Evolutionary conservation across 92 coral and sea anemone species (phyloP).

Genomic region (Parazoanthus darwini): DNA sequence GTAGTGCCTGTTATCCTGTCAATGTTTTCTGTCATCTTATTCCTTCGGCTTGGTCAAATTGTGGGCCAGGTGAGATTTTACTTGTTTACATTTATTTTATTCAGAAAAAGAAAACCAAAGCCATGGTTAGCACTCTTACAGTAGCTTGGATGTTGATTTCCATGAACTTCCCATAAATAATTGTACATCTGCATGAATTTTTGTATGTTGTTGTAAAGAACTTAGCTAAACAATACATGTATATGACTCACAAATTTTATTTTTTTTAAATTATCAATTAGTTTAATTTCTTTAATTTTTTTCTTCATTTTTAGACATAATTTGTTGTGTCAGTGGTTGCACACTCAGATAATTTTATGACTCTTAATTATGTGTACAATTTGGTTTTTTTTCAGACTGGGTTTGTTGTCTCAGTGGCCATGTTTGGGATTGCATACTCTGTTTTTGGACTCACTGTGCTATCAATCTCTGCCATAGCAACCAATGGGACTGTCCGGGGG

Average conservation of each 20-base stretch:
- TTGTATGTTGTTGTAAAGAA: not conserved
- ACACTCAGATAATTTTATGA: too few relatives aligned
- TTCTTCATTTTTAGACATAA: too few relatives aligned
- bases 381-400: conserved; percentile 72
- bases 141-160: too few relatives aligned
- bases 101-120: not conserved
- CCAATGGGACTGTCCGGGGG: conserved; percentile 93
- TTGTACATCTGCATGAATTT: too few relatives aligned
- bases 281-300: too few relatives aligned
- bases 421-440: conserved; percentile 88
- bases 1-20: conserved; percentile 90
- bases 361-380: not conserved
- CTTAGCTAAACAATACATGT: too few relatives aligned
- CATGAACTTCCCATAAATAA: too few relatives aligned
- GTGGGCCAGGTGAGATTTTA: conserved; percentile 84
- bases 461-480: conserved; percentile 97
- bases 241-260: too few relatives aligned
- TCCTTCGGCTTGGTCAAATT: conserved; percentile 88
- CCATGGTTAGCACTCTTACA: too few relatives aligned
- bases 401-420: conserved; percentile 63
- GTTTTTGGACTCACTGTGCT: conserved; percentile 88
- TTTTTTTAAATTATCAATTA: too few relatives aligned
- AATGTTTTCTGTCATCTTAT: conserved; percentile 94
- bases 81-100: not conserved
- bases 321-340: too few relatives aligned